Evolutionary conservation across 2,888 invertebrate species (phyloP).

Genomic region (Protonemura montana): DNA sequence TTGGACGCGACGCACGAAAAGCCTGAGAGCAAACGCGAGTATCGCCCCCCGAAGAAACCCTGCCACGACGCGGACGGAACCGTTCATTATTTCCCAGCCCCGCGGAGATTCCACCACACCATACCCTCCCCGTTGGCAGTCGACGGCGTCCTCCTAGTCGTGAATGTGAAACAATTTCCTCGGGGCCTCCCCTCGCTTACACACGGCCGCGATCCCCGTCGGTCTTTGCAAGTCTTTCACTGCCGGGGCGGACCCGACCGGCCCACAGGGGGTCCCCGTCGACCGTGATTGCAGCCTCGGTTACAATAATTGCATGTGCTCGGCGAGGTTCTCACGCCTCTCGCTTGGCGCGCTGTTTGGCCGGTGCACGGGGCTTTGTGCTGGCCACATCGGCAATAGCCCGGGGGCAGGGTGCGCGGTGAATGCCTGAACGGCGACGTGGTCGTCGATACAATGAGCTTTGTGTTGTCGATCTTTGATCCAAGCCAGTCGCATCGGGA

Average conservation of each 20-base stretch:
- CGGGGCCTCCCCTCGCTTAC: neutral
- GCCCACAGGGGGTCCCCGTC: neutral
- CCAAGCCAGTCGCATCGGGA: neutral
- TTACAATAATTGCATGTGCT: conserved; percentile 46
- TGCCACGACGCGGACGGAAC: neutral
- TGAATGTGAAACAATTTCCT: conserved; percentile 1
- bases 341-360: neutral
- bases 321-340: conserved; percentile 28
- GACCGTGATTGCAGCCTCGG: conserved; percentile 45
- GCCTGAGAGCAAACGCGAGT: too few species aligned
- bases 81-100: neutral
- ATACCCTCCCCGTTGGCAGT: too few species aligned
- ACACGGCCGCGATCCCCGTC: too few species aligned
- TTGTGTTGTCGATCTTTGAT: neutral
- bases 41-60: too few species aligned
- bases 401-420: neutral
- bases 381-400: neutral
- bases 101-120: neutral
- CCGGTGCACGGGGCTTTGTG: neutral
- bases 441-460: conserved; percentile 1
- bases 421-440: too few species aligned
- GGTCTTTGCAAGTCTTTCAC: too few species aligned
- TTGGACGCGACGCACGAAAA: too few species aligned
- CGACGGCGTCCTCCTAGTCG: too few species aligned
- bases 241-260: neutral